phyloP scores from a whole-genome alignment of 2,113 vertebrate genomes.

The Camelus bactrianus region DNA sequence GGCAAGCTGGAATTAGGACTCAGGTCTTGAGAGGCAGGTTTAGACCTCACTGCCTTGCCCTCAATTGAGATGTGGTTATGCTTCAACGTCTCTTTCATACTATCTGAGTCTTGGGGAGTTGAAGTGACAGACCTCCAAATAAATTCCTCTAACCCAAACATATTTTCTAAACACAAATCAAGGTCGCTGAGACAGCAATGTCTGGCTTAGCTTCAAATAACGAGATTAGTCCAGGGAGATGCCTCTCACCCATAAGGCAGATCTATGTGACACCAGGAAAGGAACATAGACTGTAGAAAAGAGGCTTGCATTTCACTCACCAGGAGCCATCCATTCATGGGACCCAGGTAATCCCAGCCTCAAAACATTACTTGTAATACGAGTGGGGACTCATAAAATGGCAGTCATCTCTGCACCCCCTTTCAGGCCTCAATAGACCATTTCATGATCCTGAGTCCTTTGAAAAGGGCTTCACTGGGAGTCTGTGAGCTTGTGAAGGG shows the following conservation, averaged over 20 bases:
- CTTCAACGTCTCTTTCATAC: neutral
- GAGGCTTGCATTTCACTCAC: neutral
- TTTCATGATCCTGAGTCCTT: neutral
- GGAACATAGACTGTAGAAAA: neutral
- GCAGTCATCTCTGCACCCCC: neutral
- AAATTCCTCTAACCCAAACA: neutral
- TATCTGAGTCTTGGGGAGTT: neutral
- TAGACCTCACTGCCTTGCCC: neutral
- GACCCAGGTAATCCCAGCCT: neutral
- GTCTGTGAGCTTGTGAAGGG: neutral
- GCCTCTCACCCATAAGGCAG: neutral
- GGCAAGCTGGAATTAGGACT: neutral
- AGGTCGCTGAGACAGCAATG: neutral
- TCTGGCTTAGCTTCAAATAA: neutral
- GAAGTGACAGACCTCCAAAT: neutral
- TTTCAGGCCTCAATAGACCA: neutral
- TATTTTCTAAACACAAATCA: neutral
- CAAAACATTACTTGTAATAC: fast-evolving
- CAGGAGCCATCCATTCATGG: neutral
- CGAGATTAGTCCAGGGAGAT: neutral
- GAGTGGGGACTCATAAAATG: neutral
- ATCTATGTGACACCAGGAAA: neutral
- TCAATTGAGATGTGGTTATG: neutral
- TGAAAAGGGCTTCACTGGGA: neutral
- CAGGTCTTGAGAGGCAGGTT: neutral